Evolutionary conservation across 2,888 invertebrate species (phyloP).

Genomic region (Ligdia adustata): DNA sequence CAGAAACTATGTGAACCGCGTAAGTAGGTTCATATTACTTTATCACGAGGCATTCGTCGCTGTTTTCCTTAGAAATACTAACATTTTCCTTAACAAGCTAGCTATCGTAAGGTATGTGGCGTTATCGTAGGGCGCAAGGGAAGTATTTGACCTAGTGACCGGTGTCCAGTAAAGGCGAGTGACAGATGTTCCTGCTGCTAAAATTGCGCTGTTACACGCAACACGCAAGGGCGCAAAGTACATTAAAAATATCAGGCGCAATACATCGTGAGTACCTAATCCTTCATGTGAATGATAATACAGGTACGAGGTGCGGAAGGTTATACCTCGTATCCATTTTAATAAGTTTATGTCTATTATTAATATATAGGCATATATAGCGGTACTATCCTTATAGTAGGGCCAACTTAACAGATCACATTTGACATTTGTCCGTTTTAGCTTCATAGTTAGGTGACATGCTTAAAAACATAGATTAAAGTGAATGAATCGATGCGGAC

Average conservation of each 20-base stretch:
- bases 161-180: slow-evolving; percentile 49
- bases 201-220: slow-evolving; percentile 60
- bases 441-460: no score
- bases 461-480: no score
- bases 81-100: slow-evolving; percentile 5
- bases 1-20: not conserved
- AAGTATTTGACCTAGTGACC: slow-evolving; percentile 68
- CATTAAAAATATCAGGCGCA: slow-evolving; percentile 32
- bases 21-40: slow-evolving; percentile 6
- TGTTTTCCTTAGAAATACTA: slow-evolving; percentile 5
- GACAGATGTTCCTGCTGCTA: slow-evolving; percentile 70
- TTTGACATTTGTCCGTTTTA: no score
- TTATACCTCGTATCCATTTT: no score
- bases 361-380: no score
- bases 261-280: slow-evolving; percentile 13
- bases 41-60: slow-evolving; percentile 8
- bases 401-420: no score
- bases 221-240: slow-evolving; percentile 51
- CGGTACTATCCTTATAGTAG: no score
- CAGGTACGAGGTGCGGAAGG: no score
- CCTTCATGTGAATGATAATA: no score
- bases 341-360: no score
- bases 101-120: slow-evolving; percentile 8
- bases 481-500: no score
- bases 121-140: slow-evolving; percentile 12